phyloP scores from a whole-genome alignment of 2,888 invertebrate species.

The Cryptophagus acutangulus region DNA sequence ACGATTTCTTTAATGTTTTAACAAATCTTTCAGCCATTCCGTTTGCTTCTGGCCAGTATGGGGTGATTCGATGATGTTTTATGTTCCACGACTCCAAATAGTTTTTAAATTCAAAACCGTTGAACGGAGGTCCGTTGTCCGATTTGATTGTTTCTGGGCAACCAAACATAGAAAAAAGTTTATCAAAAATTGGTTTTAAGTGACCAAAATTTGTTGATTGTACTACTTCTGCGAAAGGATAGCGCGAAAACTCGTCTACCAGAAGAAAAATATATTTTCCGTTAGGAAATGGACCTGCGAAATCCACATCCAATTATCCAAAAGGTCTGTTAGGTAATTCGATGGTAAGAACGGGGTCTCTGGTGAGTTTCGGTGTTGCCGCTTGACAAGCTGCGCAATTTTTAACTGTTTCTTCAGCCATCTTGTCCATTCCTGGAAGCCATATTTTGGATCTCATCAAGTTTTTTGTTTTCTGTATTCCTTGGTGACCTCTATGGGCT shows the following conservation, averaged over 20 bases:
- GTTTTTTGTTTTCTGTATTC: conserved; percentile 14
- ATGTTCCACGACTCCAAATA: conserved; percentile 12
- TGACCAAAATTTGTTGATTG: conserved; percentile 13
- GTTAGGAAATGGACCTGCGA: conserved; percentile 16
- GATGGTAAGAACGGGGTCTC: conserved; percentile 4
- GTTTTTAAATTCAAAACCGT: conserved; percentile 13
- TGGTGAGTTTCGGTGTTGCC: background rate
- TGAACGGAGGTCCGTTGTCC: conserved; percentile 21
- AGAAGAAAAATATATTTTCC: conserved; percentile 13
- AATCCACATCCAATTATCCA: conserved; percentile 15
- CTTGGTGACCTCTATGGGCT: conserved; percentile 17
- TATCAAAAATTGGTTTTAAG: conserved; percentile 11
- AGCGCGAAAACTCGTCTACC: conserved; percentile 17
- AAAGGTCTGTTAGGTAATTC: conserved; percentile 7
- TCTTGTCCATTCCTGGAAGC: conserved; percentile 18
- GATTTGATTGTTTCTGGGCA: conserved; percentile 12
- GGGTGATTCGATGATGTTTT: conserved; percentile 18
- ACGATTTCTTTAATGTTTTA: conserved; percentile 15
- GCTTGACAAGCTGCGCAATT: conserved; percentile 8
- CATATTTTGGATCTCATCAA: conserved; percentile 18
- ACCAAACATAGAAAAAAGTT: conserved; percentile 12
- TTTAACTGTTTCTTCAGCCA: conserved; percentile 6
- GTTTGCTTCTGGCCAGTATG: conserved; percentile 23
- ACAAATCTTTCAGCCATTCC: conserved; percentile 20
- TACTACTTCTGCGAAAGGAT: conserved; percentile 12